Percentiles rank a stretch among this genome's conserved stretches.
These are phyloP conservation scores for Acanthiza pusilla DNA, from an alignment of 2,797 vertebrate genomes.

Conservation along the genomic window DNA sequence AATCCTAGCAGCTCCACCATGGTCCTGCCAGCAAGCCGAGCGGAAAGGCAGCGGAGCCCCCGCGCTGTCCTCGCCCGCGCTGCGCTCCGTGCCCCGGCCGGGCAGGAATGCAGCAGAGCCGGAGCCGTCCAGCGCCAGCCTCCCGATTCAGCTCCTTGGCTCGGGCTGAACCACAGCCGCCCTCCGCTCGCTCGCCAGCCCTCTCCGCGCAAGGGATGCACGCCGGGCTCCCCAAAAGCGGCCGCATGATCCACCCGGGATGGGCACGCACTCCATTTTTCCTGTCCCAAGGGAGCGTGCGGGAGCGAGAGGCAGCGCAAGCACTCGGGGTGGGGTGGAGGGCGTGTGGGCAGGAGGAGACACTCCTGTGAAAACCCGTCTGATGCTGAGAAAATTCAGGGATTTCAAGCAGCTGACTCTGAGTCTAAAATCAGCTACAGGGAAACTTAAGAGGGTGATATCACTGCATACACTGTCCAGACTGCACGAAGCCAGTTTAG, in stretches of 20 bases:
- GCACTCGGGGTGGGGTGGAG: no score
- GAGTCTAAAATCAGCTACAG: no score
- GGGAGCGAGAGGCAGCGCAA: background rate
- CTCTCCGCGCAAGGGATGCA: background rate
- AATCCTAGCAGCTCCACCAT: conserved; percentile 61
- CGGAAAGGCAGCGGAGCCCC: conserved; percentile 21
- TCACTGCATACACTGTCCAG: no score
- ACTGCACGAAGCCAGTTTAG: no score
- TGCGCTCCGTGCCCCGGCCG: conserved; percentile 26
- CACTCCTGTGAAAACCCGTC: no score
- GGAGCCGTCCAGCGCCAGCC: conserved; percentile 62
- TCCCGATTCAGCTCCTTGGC: conserved; percentile 34
- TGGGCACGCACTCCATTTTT: background rate
- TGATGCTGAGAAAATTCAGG: no score
- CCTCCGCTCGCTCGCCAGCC: background rate
- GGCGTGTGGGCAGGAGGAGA: no score
- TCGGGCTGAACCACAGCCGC: conserved; percentile 69
- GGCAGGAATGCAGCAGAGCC: conserved; percentile 75
- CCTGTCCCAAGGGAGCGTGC: background rate
- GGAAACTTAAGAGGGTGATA: no score
- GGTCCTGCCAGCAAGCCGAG: conserved; percentile 49
- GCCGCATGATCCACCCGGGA: background rate
- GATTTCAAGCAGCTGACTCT: no score
- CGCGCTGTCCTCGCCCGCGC: background rate
- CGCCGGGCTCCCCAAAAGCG: background rate